These are phyloP conservation scores for Pomacea maculata DNA, from an alignment of 1,140 invertebrate species.

Conservation along the genomic window DNA sequence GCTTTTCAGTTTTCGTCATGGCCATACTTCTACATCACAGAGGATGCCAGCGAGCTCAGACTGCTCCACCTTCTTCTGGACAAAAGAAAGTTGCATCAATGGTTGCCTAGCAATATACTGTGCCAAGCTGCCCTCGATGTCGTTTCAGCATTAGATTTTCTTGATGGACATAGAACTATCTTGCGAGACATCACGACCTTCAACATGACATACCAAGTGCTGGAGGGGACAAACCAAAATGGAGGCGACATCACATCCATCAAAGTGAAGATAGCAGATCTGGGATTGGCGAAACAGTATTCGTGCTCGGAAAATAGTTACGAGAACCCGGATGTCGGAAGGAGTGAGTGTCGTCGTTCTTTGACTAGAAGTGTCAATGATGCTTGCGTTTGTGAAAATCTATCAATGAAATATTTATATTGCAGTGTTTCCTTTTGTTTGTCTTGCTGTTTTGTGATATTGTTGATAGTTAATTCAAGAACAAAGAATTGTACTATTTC, in stretches of 20 bases:
- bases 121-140: not conserved
- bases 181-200: constrained; percentile 11
- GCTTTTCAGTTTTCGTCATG: not conserved
- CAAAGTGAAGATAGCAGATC: not conserved
- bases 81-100: not conserved
- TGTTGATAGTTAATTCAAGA: too few species aligned
- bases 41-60: not conserved
- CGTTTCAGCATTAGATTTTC: not conserved
- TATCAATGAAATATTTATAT: too few species aligned
- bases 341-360: too few species aligned
- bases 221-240: not conserved
- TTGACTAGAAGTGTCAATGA: too few species aligned
- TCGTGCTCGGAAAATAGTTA: not conserved
- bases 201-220: constrained; percentile 3
- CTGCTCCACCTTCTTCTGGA: not conserved
- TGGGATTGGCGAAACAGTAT: not conserved
- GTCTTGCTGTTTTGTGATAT: too few species aligned
- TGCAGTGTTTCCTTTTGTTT: too few species aligned
- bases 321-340: not conserved
- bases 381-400: too few species aligned
- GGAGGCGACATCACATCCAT: not conserved
- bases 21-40: constrained; percentile 9
- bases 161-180: not conserved
- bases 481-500: too few species aligned
- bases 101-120: not conserved